Conservation (phyloP, 1,140 invertebrate species). For the Eumeta japonica region DNA sequence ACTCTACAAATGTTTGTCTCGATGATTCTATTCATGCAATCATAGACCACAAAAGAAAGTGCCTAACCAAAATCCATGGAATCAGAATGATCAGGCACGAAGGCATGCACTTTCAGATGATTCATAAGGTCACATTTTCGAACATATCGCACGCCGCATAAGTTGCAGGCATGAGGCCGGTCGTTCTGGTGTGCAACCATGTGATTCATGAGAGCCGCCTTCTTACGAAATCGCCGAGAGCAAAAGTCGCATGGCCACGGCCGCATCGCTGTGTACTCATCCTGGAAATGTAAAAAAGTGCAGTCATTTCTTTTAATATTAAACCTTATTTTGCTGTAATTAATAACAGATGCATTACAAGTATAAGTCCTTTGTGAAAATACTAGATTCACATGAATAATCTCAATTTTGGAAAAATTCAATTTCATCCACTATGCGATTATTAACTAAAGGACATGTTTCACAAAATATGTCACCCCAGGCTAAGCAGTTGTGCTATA, state of each 20-base stretch:
- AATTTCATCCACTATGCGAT: too few species aligned
- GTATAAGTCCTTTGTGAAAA: not conserved
- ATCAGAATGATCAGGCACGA: slow-evolving; percentile 59
- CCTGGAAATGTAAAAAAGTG: slow-evolving; percentile 34
- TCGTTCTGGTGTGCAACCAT: slow-evolving; percentile 82
- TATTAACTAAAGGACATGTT: too few species aligned
- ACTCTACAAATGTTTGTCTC: too few species aligned
- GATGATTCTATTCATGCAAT: too few species aligned
- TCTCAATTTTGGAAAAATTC: too few species aligned
- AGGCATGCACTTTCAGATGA: slow-evolving; percentile 78
- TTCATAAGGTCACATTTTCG: slow-evolving; percentile 76
- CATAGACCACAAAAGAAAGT: too few species aligned
- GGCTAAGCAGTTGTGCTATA: too few species aligned
- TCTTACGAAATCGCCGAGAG: slow-evolving; percentile 76
- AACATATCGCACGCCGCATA: slow-evolving; percentile 75
- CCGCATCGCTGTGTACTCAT: slow-evolving; percentile 75
- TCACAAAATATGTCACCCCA: too few species aligned
- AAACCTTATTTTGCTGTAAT: not conserved
- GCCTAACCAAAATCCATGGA: slow-evolving; percentile 24
- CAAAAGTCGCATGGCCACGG: slow-evolving; percentile 85
- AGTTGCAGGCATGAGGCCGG: slow-evolving; percentile 72
- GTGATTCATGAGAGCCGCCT: slow-evolving; percentile 78
- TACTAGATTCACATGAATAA: not conserved
- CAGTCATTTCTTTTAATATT: not conserved
- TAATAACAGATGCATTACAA: not conserved